These are phyloP conservation scores for Acanthoscelides obtectus DNA, from an alignment of 2,888 invertebrate genomes.

Conservation along the genomic window DNA sequence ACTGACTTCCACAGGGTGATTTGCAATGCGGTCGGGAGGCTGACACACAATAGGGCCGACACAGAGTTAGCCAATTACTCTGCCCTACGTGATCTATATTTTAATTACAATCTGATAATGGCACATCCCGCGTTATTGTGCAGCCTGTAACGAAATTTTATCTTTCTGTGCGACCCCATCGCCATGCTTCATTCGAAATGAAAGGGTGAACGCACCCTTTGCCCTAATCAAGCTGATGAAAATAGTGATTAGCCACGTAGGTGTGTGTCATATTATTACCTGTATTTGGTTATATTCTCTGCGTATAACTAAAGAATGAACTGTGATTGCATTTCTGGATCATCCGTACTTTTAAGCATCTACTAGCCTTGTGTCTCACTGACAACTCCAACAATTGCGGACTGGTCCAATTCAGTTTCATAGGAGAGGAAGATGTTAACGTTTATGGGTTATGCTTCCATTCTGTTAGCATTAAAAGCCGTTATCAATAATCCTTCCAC, in stretches of 20 bases:
- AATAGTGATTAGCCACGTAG: not conserved
- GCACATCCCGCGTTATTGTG: constrained; percentile 16
- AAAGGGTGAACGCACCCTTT: not conserved
- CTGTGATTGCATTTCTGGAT: no score
- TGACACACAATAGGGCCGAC: constrained; percentile 47
- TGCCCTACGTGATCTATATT: constrained; percentile 45
- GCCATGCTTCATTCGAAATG: not conserved
- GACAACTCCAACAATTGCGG: no score
- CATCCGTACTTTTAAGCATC: no score
- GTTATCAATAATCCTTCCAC: no score
- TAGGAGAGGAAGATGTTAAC: no score
- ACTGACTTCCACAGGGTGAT: constrained; percentile 36
- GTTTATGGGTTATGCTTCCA: no score
- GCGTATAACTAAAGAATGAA: no score
- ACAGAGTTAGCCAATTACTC: constrained; percentile 48
- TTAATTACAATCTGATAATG: constrained; percentile 49
- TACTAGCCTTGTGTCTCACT: no score
- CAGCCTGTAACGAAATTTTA: constrained; percentile 31
- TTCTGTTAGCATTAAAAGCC: no score
- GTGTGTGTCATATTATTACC: not conserved
- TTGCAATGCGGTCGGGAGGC: constrained; percentile 48
- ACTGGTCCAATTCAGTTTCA: no score
- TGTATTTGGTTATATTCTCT: no score
- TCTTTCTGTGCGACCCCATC: constrained; percentile 6
- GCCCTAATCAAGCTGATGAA: not conserved